Base-by-base conservation (phyloP, 2,797 vertebrate species). In the Sebastolobus alascanus region DNA sequence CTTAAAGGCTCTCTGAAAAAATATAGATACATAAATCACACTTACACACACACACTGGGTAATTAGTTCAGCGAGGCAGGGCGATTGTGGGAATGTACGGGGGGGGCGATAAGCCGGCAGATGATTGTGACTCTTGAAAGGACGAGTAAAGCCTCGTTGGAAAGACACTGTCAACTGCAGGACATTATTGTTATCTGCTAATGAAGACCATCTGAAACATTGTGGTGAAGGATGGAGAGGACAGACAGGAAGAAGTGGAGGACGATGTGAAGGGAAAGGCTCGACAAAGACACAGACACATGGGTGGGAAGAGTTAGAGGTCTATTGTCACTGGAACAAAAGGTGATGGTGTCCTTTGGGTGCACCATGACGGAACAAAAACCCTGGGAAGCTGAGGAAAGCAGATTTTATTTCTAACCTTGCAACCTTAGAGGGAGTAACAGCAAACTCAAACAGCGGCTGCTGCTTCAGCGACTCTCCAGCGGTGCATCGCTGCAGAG, bases 121-220 rank as follows among this genome's bases (percentile, higher is more conserved):
- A n/a, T n/a, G n/a, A n/a, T n/a, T n/a, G n/a, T n/a, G n/a, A n/a
- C n/a, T n/a, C n/a, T n/a, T n/a, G n/a, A n/a, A n/a, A n/a, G n/a
- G n/a, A n/a, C n/a, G n/a, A n/a, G n/a, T n/a, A n/a, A n/a, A n/a
- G n/a, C n/a, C n/a, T n/a, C n/a, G n/a, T n/a, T n/a, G n/a, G n/a
- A n/a, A n/a, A n/a, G n/a, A n/a, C n/a, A n/a, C n/a, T n/a, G n/a
- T n/a, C n/a, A n/a, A n/a, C n/a, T n/a, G n/a, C n/a, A n/a, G n/a
- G n/a, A n/a, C n/a, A n/a, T n/a, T n/a, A 37, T 54, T 60, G 46
- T 72, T 77, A 78, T 83, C 73, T 79, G 40, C n/a, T 86, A 73
- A 79, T 69, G 54, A 79, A 73, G 75, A 64, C 37, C 69, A 77
- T 66, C 67, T 27, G 27, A 63, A 35, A 72, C n/a, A 35, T 14